phyloP scores from a whole-genome alignment of 92 coral and sea anemone genomes.

The Epizoanthus rinbou region DNA sequence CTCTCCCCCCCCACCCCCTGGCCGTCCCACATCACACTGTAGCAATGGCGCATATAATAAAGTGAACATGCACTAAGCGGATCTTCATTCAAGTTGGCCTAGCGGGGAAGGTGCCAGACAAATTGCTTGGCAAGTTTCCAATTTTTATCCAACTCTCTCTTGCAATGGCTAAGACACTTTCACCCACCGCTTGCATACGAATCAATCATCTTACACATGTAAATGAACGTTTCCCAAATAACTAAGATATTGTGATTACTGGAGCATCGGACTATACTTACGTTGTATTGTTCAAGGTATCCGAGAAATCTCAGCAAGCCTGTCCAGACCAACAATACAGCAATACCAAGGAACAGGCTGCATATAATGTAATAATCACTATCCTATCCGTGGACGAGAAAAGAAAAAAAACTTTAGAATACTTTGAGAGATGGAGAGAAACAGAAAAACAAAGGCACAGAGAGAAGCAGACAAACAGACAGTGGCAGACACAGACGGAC shows the following conservation, averaged over 20 bases:
- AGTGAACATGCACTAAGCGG: too few species aligned
- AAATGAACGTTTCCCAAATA: not conserved
- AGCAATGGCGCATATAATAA: too few species aligned
- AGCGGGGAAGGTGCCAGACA: not conserved
- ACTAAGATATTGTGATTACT: not conserved
- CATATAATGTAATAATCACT: conserved; percentile 72
- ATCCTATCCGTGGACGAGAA: conserved; percentile 59
- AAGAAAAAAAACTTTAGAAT: not conserved
- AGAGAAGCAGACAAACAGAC: not conserved
- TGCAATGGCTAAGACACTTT: not conserved
- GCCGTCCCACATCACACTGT: not conserved
- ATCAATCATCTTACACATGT: not conserved
- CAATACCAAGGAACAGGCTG: conserved; percentile 90
- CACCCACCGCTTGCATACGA: too few species aligned
- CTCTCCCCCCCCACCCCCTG: too few species aligned
- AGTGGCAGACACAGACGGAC: not conserved
- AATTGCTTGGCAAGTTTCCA: not conserved
- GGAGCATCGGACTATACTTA: conserved; percentile 31
- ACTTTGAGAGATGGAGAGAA: too few species aligned
- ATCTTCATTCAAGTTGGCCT: too few species aligned
- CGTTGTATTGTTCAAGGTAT: conserved; percentile 83
- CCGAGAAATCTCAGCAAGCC: conserved; percentile 91
- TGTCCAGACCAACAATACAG: conserved; percentile 94
- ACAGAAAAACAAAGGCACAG: not conserved
- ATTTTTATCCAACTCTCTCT: not conserved